A percentile compares a stretch with the other conserved stretches of the same genome.
These are phyloP conservation scores for Diplodus puntazzo DNA, from an alignment of 2,797 vertebrate genomes.

Conservation along the genomic window DNA sequence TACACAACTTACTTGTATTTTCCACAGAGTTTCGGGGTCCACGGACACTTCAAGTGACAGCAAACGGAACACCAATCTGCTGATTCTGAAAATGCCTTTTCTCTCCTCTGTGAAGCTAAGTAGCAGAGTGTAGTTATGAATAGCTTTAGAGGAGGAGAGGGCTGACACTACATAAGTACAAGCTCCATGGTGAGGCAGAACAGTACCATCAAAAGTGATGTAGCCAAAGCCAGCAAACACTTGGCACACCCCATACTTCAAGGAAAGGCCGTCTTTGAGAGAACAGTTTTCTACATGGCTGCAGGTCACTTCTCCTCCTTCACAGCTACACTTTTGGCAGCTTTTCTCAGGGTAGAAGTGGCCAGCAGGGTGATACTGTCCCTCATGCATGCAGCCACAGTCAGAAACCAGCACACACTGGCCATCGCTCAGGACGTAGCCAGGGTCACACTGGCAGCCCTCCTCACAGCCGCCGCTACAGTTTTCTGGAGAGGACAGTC, in stretches of 20 bases:
- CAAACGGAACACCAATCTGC: conserved; percentile 4
- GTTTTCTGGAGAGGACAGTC: conserved; percentile 48
- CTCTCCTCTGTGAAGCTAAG: conserved; percentile 36
- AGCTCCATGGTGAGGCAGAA: conserved; percentile 43
- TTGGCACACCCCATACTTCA: conserved; percentile 42
- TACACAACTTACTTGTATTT: conserved; percentile 46
- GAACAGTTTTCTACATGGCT: conserved; percentile 58
- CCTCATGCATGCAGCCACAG: conserved; percentile 80
- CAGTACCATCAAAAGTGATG: conserved; percentile 48
- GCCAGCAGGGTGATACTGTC: conserved; percentile 60
- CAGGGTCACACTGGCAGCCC: conserved; percentile 81
- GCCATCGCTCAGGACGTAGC: conserved; percentile 77
- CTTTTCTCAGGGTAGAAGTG: conserved; percentile 60
- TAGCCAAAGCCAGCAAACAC: conserved; percentile 62
- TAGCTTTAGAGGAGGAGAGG: conserved; percentile 10
- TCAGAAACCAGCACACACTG: conserved; percentile 73
- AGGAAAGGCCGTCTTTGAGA: conserved; percentile 20
- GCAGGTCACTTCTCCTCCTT: conserved; percentile 57
- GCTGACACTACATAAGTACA: conserved; percentile 54
- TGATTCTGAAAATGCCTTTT: conserved; percentile 12
- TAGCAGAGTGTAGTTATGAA: conserved; percentile 30
- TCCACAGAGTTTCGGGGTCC: conserved; percentile 44
- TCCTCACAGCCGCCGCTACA: conserved; percentile 79
- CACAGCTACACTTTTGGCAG: conserved; percentile 77
- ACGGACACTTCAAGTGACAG: conserved; percentile 19